Percentiles rank a stretch among this genome's conserved stretches.
Conservation (phyloP, 1,140 invertebrate species). For the Tenebrio molitor region DNA sequence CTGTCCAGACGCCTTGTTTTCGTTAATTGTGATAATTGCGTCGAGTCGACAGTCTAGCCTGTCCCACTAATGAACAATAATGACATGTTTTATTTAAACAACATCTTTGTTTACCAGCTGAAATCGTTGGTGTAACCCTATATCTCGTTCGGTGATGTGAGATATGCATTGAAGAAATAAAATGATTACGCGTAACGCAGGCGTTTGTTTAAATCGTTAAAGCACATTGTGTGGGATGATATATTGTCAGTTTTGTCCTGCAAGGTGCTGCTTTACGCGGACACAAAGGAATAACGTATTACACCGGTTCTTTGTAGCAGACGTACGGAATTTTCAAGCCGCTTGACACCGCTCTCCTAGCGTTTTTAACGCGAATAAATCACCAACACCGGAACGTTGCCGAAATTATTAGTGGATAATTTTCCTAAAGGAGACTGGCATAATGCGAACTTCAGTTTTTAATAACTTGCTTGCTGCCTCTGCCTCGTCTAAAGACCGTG, state of each 20-base stretch:
- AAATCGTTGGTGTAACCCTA: conserved; percentile 9
- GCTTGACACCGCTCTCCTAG: conserved; percentile 28
- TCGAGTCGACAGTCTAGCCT: conserved; percentile 45
- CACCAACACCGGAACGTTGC: conserved; percentile 22
- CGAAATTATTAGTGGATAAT: conserved; percentile 28
- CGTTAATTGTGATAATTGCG: conserved; percentile 48
- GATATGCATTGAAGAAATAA: conserved; percentile 25
- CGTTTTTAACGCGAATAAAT: conserved; percentile 41
- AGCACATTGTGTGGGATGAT: conserved; percentile 59
- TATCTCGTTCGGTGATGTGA: conserved; percentile 18
- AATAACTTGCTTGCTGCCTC: not conserved
- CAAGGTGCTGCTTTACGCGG: conserved; percentile 61
- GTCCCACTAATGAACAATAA: conserved; percentile 47
- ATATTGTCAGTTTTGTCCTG: conserved; percentile 59
- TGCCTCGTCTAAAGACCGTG: not conserved
- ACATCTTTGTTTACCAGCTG: conserved; percentile 26
- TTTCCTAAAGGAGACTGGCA: not conserved
- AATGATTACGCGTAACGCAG: conserved; percentile 51
- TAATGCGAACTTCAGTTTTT: not conserved
- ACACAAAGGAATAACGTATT: conserved; percentile 62
- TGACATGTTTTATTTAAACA: conserved; percentile 41
- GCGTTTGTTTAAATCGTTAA: conserved; percentile 61
- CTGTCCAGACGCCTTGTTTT: conserved; percentile 46
- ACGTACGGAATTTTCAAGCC: conserved; percentile 51
- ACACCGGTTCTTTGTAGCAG: conserved; percentile 59